Percentiles rank a stretch among this genome's conserved stretches.
Conservation (phyloP, 2,113 vertebrate species). For the Periophthalmodon schlosseri region DNA sequence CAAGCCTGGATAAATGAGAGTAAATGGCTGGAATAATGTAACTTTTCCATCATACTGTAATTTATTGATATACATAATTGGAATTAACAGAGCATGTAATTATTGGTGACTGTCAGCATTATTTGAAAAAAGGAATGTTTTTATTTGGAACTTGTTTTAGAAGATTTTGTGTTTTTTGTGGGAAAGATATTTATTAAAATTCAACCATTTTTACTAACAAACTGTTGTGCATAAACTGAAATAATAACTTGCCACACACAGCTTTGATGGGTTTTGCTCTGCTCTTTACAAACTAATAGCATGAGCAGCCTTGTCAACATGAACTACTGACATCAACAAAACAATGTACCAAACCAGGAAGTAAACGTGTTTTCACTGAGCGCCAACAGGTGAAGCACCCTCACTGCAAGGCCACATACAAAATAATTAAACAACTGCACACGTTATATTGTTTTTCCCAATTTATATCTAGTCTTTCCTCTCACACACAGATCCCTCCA, state of each 20-base stretch:
- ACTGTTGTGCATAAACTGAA: slow-evolving; percentile 1
- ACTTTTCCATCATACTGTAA: not conserved
- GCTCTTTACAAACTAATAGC: slow-evolving; percentile 3
- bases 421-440: slow-evolving; percentile 8
- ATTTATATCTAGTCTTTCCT: slow-evolving; percentile 2
- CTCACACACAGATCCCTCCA: slow-evolving; percentile 12
- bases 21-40: not conserved
- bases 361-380: slow-evolving; percentile 1
- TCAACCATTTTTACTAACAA: slow-evolving; percentile 4
- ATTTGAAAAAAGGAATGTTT: not conserved
- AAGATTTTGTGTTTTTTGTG: slow-evolving; percentile 1
- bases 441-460: slow-evolving; percentile 11
- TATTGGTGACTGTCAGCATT: not conserved
- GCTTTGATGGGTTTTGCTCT: slow-evolving; percentile 13
- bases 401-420: not conserved
- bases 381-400: not conserved
- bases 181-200: slow-evolving; percentile 12
- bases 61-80: not conserved
- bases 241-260: not conserved
- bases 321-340: slow-evolving; percentile 1
- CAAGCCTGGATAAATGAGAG: not conserved
- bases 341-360: not conserved
- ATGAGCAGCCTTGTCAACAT: not conserved
- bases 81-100: slow-evolving; percentile 1
- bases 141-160: not conserved